phyloP scores from a whole-genome alignment of 1,140 invertebrate genomes.

The Pemphigus obesinymphae region DNA sequence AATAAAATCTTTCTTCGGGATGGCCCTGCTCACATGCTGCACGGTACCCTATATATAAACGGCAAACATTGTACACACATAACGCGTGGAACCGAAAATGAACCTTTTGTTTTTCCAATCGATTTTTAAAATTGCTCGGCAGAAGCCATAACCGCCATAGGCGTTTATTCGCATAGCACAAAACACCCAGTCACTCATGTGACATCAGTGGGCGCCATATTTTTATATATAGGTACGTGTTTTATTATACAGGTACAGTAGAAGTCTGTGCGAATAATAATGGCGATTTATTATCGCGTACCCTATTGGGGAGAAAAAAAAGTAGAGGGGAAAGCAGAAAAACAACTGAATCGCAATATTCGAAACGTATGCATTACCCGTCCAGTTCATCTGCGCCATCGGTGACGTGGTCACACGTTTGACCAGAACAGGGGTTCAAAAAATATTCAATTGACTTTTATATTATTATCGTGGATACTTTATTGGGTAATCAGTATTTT shows the following conservation, averaged over 20 bases:
- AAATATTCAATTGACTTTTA: too few relatives aligned
- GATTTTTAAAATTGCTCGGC: neutral
- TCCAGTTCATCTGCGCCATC: too few relatives aligned
- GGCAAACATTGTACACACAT: neutral
- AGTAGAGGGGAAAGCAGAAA: neutral
- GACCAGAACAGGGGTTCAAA: too few relatives aligned
- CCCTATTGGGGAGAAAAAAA: neutral
- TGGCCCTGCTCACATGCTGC: neutral
- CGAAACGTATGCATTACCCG: too few relatives aligned
- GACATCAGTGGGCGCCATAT: too few relatives aligned
- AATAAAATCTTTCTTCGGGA: too few relatives aligned
- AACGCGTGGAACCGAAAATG: neutral
- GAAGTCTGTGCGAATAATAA: neutral
- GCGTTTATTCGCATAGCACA: neutral
- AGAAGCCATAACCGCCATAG: neutral
- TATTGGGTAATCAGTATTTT: too few relatives aligned
- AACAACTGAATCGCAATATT: neutral
- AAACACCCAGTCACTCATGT: too few relatives aligned
- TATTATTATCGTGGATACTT: too few relatives aligned
- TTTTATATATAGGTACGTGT: too few relatives aligned
- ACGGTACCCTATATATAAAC: neutral
- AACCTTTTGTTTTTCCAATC: neutral
- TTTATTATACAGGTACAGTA: neutral
- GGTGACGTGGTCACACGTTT: too few relatives aligned
- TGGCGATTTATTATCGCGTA: neutral